phyloP scores from a whole-genome alignment of 2,113 vertebrate genomes.

The Mirounga angustirostris region DNA sequence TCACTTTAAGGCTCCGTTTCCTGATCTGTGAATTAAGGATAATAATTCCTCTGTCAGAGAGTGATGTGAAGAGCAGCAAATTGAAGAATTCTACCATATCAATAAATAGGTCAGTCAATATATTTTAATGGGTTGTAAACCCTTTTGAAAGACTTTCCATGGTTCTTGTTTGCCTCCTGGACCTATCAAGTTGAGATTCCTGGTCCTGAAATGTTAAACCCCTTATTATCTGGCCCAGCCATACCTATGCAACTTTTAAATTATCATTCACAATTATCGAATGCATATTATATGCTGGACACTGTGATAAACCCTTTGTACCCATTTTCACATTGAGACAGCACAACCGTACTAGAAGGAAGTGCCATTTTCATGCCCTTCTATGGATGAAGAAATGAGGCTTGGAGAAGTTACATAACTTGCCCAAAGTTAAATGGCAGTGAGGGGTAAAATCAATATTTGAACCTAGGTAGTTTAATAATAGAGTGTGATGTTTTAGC shows the following conservation, averaged over 20 bases:
- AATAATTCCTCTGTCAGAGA: too few relatives aligned
- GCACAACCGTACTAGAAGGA: not conserved
- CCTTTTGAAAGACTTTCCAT: not conserved
- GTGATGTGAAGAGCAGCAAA: not conserved
- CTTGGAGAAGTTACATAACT: not conserved
- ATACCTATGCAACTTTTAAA: not conserved
- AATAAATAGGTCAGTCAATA: not conserved
- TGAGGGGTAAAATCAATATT: not conserved
- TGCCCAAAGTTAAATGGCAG: not conserved
- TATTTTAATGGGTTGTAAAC: not conserved
- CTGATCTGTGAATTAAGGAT: not conserved
- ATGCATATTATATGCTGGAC: not conserved
- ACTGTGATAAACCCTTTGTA: not conserved
- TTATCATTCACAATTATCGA: not conserved
- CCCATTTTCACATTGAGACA: not conserved
- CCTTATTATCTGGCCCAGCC: not conserved
- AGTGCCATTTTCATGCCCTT: not conserved
- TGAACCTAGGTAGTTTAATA: not conserved
- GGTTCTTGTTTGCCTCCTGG: not conserved
- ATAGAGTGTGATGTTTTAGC: not conserved
- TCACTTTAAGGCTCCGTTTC: not conserved
- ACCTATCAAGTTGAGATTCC: not conserved
- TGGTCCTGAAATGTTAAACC: not conserved
- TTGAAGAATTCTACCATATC: not conserved
- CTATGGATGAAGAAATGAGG: not conserved